A percentile compares a stretch with the other conserved stretches of the same genome.
Evolutionary conservation across 1,140 invertebrate genomes (phyloP).

Genomic region (Drosophila kohkoa): DNA sequence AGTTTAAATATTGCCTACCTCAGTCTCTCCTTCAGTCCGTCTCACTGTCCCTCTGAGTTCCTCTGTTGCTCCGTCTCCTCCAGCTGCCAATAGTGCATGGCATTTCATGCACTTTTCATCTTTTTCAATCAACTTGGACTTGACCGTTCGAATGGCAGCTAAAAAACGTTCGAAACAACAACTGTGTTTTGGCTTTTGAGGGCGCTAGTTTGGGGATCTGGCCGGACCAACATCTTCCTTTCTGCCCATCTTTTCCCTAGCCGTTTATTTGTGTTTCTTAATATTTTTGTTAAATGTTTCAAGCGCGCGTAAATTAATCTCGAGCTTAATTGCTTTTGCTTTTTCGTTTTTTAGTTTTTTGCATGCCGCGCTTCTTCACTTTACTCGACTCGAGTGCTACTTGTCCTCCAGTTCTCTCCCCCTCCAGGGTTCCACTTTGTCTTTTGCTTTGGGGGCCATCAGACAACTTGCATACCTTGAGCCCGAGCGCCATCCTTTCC

Average conservation of each 20-base stretch:
- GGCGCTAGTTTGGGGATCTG: conserved; percentile 60
- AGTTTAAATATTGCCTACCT: conserved; percentile 81
- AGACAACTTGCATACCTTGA: conserved; percentile 2
- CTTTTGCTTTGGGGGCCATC: conserved; percentile 18
- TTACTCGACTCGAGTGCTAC: conserved; percentile 24
- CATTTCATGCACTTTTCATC: conserved; percentile 78
- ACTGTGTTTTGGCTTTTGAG: conserved; percentile 40
- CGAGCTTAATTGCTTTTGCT: conserved; percentile 77
- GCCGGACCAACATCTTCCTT: conserved; percentile 21
- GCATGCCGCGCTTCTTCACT: conserved; percentile 37
- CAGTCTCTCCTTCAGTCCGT: conserved; percentile 15
- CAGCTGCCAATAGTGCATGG: conserved; percentile 78
- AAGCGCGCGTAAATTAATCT: conserved; percentile 78
- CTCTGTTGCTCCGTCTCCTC: conserved; percentile 1
- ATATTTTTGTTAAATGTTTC: conserved; percentile 79
- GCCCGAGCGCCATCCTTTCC: conserved; percentile 26
- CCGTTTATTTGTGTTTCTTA: conserved; percentile 71
- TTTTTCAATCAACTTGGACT: conserved; percentile 73
- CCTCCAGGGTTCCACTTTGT: conserved; percentile 11
- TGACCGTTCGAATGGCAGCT: conserved; percentile 10
- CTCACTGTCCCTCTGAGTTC: not conserved
- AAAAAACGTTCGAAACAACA: not conserved
- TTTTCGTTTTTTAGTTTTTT: conserved; percentile 37
- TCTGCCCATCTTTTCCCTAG: conserved; percentile 28
- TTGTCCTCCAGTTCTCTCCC: conserved; percentile 6